Conservation (phyloP, 2,113 vertebrate species). For the Apteryx mantelli region DNA sequence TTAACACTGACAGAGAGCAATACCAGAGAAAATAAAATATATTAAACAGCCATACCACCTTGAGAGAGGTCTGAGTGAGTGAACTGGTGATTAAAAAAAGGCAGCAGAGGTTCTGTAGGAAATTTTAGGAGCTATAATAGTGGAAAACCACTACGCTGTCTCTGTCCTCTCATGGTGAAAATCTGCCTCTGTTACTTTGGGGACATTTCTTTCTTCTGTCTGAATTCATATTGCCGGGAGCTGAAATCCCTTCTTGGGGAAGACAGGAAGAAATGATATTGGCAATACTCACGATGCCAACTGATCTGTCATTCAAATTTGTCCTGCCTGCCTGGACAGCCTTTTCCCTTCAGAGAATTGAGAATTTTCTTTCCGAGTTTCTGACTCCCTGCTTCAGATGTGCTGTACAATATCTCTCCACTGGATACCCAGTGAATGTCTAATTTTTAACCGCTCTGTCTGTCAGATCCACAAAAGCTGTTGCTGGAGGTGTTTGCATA, state of each 20-base stretch:
- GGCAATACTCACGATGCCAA: background rate
- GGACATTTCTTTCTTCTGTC: background rate
- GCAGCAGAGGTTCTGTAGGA: background rate
- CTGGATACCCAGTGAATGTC: conserved; percentile 66
- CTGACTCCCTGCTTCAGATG: conserved; percentile 59
- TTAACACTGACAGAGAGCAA: background rate
- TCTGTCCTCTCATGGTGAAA: background rate
- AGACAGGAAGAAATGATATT: background rate
- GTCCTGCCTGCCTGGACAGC: conserved; percentile 13
- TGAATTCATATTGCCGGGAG: background rate
- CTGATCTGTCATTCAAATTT: background rate
- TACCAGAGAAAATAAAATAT: conserved; percentile 22
- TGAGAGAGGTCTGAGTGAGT: background rate
- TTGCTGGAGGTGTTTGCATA: conserved; percentile 69
- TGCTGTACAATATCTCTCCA: conserved; percentile 64
- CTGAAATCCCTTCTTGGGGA: background rate
- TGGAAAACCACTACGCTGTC: background rate
- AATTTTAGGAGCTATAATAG: background rate
- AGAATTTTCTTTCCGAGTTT: background rate
- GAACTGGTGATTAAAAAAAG: background rate
- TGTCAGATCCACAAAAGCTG: conserved; percentile 72
- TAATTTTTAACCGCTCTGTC: conserved; percentile 71
- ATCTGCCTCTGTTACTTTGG: background rate
- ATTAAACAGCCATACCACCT: background rate
- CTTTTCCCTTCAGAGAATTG: conserved; percentile 29